Base-by-base conservation (phyloP, 2,888 invertebrate genomes). In the Lithophane leautieri region DNA sequence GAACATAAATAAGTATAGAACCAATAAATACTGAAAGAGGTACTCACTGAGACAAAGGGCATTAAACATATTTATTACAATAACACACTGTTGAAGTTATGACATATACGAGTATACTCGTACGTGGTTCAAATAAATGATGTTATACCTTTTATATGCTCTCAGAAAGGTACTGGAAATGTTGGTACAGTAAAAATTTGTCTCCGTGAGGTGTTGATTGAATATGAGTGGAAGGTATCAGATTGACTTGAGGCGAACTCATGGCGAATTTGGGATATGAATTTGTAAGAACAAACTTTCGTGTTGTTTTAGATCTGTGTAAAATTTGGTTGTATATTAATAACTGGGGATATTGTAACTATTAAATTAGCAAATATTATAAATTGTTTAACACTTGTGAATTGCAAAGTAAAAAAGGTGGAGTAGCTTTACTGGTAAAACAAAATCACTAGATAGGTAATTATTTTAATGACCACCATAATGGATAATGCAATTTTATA, bases 41-140 rank as follows among this genome's bases (percentile, higher is more conserved):
- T 84, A 81, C 75, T 88, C 78, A 83, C 82, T 85, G 88, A 90
- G 88, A 91, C 89, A 91, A 89, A 89, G 88, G 76, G 76, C 79
- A 72, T 85, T 91, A 90, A 90, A 91, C 84, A 87, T 87, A 86
- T 90, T 91, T 91, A 91, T 90, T 86, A 82, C 87, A 83, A 85
- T 73, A 83, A 88, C 80, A 85, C 80, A 81, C 63, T 75, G 84
- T 67, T 76, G 56, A 74, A 73, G 78, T 83, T 87, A 84, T 84
- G 70, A 70, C 70, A 65, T 71, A 78, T 80, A n/a, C n/a, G n/a
- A n/a, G n/a, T n/a, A 78, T 67, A 75, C 47, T 72, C 34, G 54
- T 42, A 50, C 25, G 52, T 25, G 62, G 65, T 60, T 76, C 61
- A 72, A 75, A 77, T 77, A 79, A 81, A 81, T 66, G 75, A 61